Evolutionary conservation across 2,888 invertebrate species (phyloP).

Genomic region (Drosophila planitibia): DNA sequence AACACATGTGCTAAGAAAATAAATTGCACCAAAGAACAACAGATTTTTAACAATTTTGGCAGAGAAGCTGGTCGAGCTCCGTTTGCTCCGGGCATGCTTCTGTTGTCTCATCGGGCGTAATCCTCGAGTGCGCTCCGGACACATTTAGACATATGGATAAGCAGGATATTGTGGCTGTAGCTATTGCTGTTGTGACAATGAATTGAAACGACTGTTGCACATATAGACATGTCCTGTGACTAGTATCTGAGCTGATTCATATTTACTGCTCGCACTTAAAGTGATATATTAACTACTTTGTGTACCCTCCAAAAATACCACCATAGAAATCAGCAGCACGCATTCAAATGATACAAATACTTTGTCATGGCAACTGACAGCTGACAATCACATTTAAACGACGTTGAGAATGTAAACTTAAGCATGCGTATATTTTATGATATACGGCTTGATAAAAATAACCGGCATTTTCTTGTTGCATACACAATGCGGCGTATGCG

Average conservation of each 20-base stretch:
- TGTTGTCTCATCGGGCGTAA: slow-evolving; percentile 44
- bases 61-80: background rate
- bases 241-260: slow-evolving; percentile 28
- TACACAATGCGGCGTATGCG: slow-evolving; percentile 32
- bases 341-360: slow-evolving; percentile 19
- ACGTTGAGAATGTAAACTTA: slow-evolving; percentile 2
- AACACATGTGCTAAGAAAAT: slow-evolving; percentile 55
- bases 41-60: slow-evolving; percentile 30
- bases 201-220: slow-evolving; percentile 6
- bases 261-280: slow-evolving; percentile 56
- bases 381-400: slow-evolving; percentile 31
- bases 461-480: slow-evolving; percentile 5
- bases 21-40: slow-evolving; percentile 41
- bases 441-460: slow-evolving; percentile 26
- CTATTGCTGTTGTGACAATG: slow-evolving; percentile 13
- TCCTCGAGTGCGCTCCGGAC: slow-evolving; percentile 38
- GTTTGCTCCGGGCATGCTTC: slow-evolving; percentile 23
- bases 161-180: slow-evolving; percentile 13
- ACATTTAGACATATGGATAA: slow-evolving; percentile 23
- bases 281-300: slow-evolving; percentile 57
- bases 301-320: slow-evolving; percentile 26
- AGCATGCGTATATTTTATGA: slow-evolving; percentile 22
- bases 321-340: slow-evolving; percentile 51
- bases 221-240: slow-evolving; percentile 20
- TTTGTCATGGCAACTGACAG: slow-evolving; percentile 52